A percentile compares a stretch with the other conserved stretches of the same genome.
Evolutionary conservation across 1,140 invertebrate genomes (phyloP).

Genomic region (Cecropterus lyciades): DNA sequence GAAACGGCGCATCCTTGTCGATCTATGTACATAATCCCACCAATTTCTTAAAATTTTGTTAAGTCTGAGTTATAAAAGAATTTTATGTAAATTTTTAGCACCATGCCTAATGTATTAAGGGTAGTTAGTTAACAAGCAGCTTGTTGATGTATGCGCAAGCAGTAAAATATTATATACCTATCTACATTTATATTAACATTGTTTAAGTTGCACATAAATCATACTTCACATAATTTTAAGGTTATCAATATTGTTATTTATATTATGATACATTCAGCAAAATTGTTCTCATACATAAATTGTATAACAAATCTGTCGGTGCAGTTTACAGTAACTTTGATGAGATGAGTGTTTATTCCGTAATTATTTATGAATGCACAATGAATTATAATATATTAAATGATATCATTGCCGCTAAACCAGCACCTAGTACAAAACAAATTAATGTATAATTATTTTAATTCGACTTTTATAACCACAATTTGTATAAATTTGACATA

Average conservation of each 20-base stretch:
- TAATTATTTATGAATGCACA: conserved; percentile 19
- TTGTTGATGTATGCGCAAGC: conserved; percentile 15
- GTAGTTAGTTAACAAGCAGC: conserved; percentile 8
- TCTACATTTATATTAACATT: conserved; percentile 5
- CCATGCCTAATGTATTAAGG: conserved; percentile 11
- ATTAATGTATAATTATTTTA: conserved; percentile 31
- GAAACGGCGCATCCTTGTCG: no score
- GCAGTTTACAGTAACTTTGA: conserved; percentile 19
- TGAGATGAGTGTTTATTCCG: neutral
- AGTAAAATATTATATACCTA: conserved; percentile 1
- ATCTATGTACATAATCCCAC: conserved; percentile 16
- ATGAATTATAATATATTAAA: conserved; percentile 19
- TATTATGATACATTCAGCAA: neutral
- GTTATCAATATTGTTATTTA: conserved; percentile 4
- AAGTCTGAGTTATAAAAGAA: conserved; percentile 26
- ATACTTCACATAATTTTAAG: conserved; percentile 17
- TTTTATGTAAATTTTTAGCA: conserved; percentile 6
- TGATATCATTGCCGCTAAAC: conserved; percentile 19
- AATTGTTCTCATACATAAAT: conserved; percentile 6
- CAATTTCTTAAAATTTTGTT: conserved; percentile 18
- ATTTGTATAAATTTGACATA: conserved; percentile 14
- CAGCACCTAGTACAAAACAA: conserved; percentile 43
- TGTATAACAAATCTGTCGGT: conserved; percentile 7
- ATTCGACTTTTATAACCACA: conserved; percentile 17
- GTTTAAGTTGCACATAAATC: conserved; percentile 17